A percentile compares a stretch with the other conserved stretches of the same genome.
Conservation (phyloP, 2,888 invertebrate genomes). For the Drosophila merina region DNA sequence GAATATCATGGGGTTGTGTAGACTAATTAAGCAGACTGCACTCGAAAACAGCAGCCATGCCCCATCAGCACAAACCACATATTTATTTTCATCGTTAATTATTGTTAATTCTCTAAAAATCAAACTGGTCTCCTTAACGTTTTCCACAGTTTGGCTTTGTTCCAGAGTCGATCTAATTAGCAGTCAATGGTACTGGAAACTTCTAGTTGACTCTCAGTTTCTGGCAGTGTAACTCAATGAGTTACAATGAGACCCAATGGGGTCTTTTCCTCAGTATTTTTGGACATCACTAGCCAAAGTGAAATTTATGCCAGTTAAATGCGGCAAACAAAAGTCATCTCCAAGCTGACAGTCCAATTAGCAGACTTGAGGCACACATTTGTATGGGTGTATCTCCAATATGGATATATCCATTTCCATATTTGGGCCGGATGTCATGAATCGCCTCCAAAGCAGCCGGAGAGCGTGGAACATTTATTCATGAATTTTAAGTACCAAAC, state of each 20-base stretch:
- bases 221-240: conserved; percentile 47
- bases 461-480: conserved; percentile 38
- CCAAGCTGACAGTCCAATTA: conserved; percentile 81
- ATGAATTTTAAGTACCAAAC: conserved; percentile 64
- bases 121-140: background rate
- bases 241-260: too few relatives aligned
- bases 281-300: conserved; percentile 61
- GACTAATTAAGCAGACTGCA: conserved; percentile 79
- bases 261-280: conserved; percentile 21
- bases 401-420: conserved; percentile 46
- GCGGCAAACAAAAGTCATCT: conserved; percentile 54
- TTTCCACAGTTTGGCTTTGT: background rate
- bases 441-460: conserved; percentile 44
- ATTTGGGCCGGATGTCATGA: conserved; percentile 68
- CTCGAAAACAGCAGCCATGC: conserved; percentile 75
- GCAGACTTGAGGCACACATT: conserved; percentile 64
- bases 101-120: background rate
- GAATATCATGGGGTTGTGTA: conserved; percentile 38
- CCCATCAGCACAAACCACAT: conserved; percentile 75
- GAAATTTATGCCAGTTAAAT: conserved; percentile 77
- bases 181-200: conserved; percentile 22
- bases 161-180: background rate
- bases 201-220: conserved; percentile 31
- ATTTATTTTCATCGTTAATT: background rate
- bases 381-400: conserved; percentile 14